Evolutionary conservation across 2,113 vertebrate genomes (phyloP), one percentile per base, ranked within the genome.

Genomic region (Nansenia antarctica): DNA sequence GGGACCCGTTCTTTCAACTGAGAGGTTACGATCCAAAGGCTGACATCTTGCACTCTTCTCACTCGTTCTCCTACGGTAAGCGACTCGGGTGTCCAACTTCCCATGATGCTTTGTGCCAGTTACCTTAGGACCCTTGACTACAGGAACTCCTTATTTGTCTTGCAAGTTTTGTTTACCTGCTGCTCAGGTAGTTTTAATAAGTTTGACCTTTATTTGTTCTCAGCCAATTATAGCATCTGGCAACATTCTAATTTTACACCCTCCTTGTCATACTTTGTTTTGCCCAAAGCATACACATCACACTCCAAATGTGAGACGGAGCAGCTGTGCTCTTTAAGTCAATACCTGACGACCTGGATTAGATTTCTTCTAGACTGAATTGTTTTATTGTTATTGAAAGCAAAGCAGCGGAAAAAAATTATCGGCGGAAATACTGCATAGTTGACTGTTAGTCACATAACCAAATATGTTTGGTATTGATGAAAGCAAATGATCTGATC

Each of bases 1-100:
- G 97, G 47, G 94, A 97, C n/a, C 90, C 89, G 27, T 89, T 79
- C 69, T 88, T 87, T 62, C 80, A 58, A 9, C 83, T 65, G 72
- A 92, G 69, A 85, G 84, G 74, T 68, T 85, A 92, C 3, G 86
- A 88, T 49, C 72, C 65, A 7, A 87, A 74, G 62, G 26, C 82
- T 29, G 85, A 88, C 42, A 53, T 76, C 12, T 53, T 78, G 12
- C 73, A 74, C n/a, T 69, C 84, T n/a, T n/a, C n/a, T n/a, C n/a
- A n/a, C 3, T 9, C 80, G 3, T 74, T 86, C 70, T 81, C 82
- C 26, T 78, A 73, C 5, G 84, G 92, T 93, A 88, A 90, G 91
- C 20, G 14, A 5, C 8, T 8, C 6, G 14, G n/a, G 45, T 49
- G 18, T n/a, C 45, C 18, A 7, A 7, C 45, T 49, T 49, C 15